phyloP scores from a whole-genome alignment of 2,888 invertebrate genomes.

The Peribatodes rhomboidaria region DNA sequence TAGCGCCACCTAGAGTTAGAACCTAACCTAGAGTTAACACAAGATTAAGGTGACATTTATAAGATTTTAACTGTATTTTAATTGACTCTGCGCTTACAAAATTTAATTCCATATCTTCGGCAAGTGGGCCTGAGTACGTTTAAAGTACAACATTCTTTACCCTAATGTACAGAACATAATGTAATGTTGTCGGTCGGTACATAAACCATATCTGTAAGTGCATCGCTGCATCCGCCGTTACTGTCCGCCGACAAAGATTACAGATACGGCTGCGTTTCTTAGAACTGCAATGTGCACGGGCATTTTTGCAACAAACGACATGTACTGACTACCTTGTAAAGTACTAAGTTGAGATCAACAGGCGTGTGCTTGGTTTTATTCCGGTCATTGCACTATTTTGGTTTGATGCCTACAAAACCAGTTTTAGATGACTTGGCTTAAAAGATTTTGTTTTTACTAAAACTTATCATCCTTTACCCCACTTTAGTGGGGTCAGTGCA shows the following conservation, averaged over 20 bases:
- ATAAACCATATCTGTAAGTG: constrained; percentile 67
- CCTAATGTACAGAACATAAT: constrained; percentile 25
- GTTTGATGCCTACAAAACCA: too few species aligned
- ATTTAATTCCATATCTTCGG: too few species aligned
- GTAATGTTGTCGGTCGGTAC: constrained; percentile 33
- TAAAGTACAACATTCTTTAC: background rate
- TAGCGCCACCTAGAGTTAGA: too few species aligned
- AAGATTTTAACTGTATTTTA: too few species aligned
- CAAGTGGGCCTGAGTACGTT: too few species aligned
- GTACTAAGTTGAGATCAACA: constrained; percentile 7
- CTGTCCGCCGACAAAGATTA: constrained; percentile 65
- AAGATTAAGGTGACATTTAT: too few species aligned
- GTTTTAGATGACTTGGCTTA: too few species aligned
- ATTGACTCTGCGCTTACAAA: too few species aligned
- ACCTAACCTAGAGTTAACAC: too few species aligned
- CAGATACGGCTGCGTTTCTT: constrained; percentile 78
- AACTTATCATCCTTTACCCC: too few species aligned
- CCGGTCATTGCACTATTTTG: background rate
- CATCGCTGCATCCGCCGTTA: constrained; percentile 75
- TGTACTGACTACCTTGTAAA: constrained; percentile 4
- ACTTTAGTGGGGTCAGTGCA: too few species aligned
- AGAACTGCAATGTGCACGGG: constrained; percentile 69
- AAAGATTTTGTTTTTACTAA: too few species aligned
- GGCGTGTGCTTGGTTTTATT: constrained; percentile 3
- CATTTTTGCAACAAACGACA: constrained; percentile 46